Percentiles rank a stretch among this genome's conserved stretches.
Conservation (phyloP, 2,888 invertebrate genomes). For the Lumbricus terrestris region DNA sequence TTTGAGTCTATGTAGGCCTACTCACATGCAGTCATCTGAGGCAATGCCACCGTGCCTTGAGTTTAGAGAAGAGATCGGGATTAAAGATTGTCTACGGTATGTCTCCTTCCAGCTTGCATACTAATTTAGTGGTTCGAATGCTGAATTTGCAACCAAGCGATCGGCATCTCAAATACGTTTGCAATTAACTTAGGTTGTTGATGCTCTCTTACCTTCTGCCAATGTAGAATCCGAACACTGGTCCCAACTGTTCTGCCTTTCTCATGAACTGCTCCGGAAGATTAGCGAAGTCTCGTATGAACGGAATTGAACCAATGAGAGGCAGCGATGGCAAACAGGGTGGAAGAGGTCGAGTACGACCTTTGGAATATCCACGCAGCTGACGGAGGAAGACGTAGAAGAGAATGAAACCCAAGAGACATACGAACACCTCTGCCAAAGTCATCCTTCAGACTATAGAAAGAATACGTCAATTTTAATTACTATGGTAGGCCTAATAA, state of each 20-base stretch:
- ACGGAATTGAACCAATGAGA: not conserved
- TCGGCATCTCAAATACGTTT: too few relatives aligned
- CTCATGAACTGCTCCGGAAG: conserved; percentile 3
- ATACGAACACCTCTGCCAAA: not conserved
- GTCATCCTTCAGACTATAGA: not conserved
- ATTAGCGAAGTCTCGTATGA: not conserved
- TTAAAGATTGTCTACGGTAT: too few relatives aligned
- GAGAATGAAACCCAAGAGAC: not conserved
- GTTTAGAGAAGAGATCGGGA: too few relatives aligned
- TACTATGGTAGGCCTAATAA: too few relatives aligned
- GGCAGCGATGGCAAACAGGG: not conserved
- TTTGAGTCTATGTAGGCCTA: too few relatives aligned
- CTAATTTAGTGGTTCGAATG: too few relatives aligned
- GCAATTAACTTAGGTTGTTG: too few relatives aligned
- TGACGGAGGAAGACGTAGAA: not conserved
- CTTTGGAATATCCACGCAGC: not conserved
- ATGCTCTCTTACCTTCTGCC: not conserved
- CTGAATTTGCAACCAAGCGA: too few relatives aligned
- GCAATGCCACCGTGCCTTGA: too few relatives aligned
- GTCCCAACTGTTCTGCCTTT: not conserved
- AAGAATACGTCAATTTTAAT: too few relatives aligned
- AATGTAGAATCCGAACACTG: not conserved
- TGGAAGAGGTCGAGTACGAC: not conserved
- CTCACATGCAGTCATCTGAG: too few relatives aligned
- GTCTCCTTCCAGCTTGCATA: too few relatives aligned